Conservation (phyloP, 2,797 vertebrate species). For the Xerus rutilus region DNA sequence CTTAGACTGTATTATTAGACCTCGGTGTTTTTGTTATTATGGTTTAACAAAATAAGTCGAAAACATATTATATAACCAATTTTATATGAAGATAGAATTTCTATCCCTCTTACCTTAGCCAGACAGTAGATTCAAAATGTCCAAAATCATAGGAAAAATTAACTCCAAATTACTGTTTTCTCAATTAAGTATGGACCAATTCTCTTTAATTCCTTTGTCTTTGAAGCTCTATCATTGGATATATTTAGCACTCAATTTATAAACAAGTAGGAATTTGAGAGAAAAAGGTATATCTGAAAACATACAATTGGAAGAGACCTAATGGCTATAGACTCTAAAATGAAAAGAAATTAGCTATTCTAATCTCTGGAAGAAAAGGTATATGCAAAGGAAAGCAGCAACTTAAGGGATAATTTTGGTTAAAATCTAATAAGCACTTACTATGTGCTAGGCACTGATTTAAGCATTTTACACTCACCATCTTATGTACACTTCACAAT, state of each 20-base stretch:
- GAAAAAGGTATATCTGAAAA: slow-evolving; percentile 48
- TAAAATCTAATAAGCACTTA: slow-evolving; percentile 23
- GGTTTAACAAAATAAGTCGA: slow-evolving; percentile 61
- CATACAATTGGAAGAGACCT: slow-evolving; percentile 1
- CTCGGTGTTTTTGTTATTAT: slow-evolving; percentile 44
- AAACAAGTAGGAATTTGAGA: slow-evolving; percentile 30
- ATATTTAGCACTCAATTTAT: slow-evolving; percentile 53
- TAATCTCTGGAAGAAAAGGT: slow-evolving; percentile 17
- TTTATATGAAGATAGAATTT: slow-evolving; percentile 63
- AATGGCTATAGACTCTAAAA: slow-evolving; percentile 33
- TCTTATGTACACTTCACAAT: slow-evolving; percentile 3
- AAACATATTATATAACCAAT: neutral
- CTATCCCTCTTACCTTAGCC: neutral
- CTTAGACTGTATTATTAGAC: slow-evolving; percentile 57
- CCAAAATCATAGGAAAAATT: slow-evolving; percentile 54
- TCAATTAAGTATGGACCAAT: slow-evolving; percentile 32
- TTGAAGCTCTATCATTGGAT: slow-evolving; percentile 52
- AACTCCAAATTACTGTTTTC: slow-evolving; percentile 58
- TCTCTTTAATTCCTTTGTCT: slow-evolving; percentile 57
- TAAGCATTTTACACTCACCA: neutral
- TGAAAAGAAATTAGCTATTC: slow-evolving; percentile 7
- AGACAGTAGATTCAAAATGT: slow-evolving; percentile 22
- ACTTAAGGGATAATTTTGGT: neutral
- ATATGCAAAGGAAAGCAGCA: slow-evolving; percentile 19
- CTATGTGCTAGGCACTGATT: neutral